These are phyloP conservation scores for Diploptera punctata DNA, from an alignment of 2,888 invertebrate species.

Conservation along the genomic window DNA sequence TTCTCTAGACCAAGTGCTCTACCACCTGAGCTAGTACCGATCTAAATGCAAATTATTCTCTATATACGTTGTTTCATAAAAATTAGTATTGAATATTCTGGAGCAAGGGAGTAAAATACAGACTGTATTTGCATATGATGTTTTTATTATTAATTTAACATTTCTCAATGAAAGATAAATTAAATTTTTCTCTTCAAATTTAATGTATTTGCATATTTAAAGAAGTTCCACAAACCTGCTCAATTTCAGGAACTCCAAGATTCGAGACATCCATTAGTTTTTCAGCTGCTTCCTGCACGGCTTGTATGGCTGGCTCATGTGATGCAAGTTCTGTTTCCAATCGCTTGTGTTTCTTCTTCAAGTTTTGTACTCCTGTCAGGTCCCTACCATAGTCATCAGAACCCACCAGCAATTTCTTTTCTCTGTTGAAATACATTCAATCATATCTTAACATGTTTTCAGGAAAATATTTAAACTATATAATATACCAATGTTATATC, in stretches of 20 bases:
- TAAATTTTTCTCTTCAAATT: too few species aligned
- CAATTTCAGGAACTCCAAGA: slow-evolving; percentile 90
- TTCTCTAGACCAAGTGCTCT: too few species aligned
- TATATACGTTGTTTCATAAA: not conserved
- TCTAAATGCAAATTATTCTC: too few species aligned
- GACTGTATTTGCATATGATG: too few species aligned
- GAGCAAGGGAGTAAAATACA: not conserved
- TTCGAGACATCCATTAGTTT: slow-evolving; percentile 95
- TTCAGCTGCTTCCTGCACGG: slow-evolving; percentile 87
- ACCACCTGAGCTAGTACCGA: too few species aligned
- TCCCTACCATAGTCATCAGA: slow-evolving; percentile 99
- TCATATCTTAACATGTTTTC: too few species aligned
- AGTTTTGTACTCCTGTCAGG: slow-evolving; percentile 96
- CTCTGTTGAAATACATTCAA: too few species aligned
- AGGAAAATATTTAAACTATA: too few species aligned
- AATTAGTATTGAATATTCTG: not conserved
- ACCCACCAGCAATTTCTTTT: slow-evolving; percentile 96
- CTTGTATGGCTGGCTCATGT: slow-evolving; percentile 97
- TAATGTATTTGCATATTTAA: too few species aligned
- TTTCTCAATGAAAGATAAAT: too few species aligned
- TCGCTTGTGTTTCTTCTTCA: slow-evolving; percentile 98
- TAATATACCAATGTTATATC: too few species aligned
- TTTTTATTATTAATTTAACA: too few species aligned
- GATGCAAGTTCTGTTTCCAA: slow-evolving; percentile 97
- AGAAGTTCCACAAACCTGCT: slow-evolving; percentile 59